Conservation (phyloP, 1,140 invertebrate genomes). For the Drosophila arizonae region DNA sequence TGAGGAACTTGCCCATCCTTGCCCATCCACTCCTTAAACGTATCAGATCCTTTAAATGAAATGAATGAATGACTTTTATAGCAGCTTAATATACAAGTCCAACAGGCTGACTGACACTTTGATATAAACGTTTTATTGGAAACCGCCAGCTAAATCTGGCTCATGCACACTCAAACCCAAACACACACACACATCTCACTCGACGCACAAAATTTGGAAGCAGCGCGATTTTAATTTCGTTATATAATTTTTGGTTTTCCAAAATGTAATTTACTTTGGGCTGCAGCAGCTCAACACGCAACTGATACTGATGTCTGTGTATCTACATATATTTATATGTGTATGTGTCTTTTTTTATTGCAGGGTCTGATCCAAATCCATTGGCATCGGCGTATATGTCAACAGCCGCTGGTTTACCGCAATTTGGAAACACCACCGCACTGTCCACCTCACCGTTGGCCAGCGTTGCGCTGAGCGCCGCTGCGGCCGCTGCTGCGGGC, state of each 20-base stretch:
- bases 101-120: background rate
- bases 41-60: no score
- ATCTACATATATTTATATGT: slow-evolving; percentile 7
- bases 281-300: background rate
- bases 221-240: slow-evolving; percentile 23
- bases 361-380: slow-evolving; percentile 81
- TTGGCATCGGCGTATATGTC: slow-evolving; percentile 82
- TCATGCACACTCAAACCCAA: background rate
- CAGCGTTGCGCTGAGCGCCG: slow-evolving; percentile 85
- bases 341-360: background rate
- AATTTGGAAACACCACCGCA: slow-evolving; percentile 75
- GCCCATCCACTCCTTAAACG: no score
- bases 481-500: slow-evolving; percentile 87
- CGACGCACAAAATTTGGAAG: background rate
- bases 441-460: slow-evolving; percentile 83
- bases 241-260: slow-evolving; percentile 24
- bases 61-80: no score
- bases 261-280: slow-evolving; percentile 40
- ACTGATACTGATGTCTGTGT: background rate
- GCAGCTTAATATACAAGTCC: no score
- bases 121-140: no score
- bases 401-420: slow-evolving; percentile 78
- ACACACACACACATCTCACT: background rate
- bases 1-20: no score
- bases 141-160: background rate